Base-by-base conservation (phyloP, 2,888 invertebrate species). In the Eutolmus rufibarbis region DNA sequence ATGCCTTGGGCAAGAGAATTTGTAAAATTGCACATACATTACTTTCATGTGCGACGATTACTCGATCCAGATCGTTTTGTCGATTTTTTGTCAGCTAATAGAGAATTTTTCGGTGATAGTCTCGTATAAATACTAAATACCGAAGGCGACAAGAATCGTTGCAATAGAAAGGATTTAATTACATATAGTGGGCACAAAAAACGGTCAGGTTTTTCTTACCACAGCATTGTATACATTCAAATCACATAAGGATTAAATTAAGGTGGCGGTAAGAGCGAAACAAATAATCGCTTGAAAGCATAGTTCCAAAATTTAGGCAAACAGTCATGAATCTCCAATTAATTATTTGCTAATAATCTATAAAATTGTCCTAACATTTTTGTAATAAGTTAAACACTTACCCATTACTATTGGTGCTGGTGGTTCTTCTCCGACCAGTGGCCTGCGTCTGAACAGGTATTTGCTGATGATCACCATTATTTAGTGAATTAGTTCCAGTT, bases 351-450 rank as follows among this genome's bases (percentile, higher is more conserved):
- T 12, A 12, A 43, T 2, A 43, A 43, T 43, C 43, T 43, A 43
- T 43, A 43, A 43, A 43, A 43, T 1, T 12, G 1, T 43, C 43
- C 12, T 12, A 43, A 12, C 16, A 16, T 46, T 46, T 46, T 0
- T 40, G 16, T 8, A 46, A n/a, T n/a, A 81, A 74, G 14, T 31
- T 57, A 82, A 87, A 77, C 9, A 90, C 91, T 91, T 89, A 93
- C 93, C 92, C 92, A 90, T 92, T 92, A 89, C 93, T 93, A 88
- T 92, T 93, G 86, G 92, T 92, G 89, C 93, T 93, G 87, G 92
- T 92, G 86, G 93, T 93, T 46, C 92, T 91, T 88, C 93, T 91
- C 89, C 93, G 90, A 86, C 91, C 90, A 82, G 89, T 89, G 14
- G 87, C 74, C 40, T 84, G 87, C 1, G 51, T 51, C 57, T 87